Evolutionary conservation across 2,888 invertebrate species (phyloP).

Genomic region (Eucera pruinosa): DNA sequence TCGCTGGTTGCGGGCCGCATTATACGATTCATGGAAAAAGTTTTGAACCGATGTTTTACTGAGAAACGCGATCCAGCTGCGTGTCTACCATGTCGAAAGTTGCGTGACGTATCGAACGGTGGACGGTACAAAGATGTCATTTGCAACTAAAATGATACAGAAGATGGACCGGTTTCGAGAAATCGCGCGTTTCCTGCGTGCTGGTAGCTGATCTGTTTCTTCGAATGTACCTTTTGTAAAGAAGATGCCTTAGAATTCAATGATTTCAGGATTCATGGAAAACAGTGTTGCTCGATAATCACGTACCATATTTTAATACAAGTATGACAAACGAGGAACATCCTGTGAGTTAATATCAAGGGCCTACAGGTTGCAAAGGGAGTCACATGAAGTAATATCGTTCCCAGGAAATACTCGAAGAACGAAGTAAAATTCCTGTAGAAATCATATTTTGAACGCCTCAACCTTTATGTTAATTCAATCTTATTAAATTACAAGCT

Average conservation of each 20-base stretch:
- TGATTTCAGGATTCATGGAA: not conserved
- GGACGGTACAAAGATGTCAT: not conserved
- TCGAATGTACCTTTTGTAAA: not conserved
- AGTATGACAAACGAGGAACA: not conserved
- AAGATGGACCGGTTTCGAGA: constrained; percentile 5
- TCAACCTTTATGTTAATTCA: not conserved
- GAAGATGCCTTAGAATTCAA: no score
- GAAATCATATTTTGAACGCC: no score
- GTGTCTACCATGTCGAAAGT: constrained; percentile 9
- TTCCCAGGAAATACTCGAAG: not conserved
- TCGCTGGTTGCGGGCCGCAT: not conserved
- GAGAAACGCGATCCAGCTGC: constrained; percentile 4
- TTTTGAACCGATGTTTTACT: not conserved
- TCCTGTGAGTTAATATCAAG: constrained; percentile 10
- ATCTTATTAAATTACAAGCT: no score
- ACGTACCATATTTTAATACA: not conserved
- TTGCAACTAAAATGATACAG: not conserved
- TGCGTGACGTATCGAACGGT: constrained; percentile 19
- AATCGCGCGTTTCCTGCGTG: not conserved
- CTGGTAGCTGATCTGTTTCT: not conserved
- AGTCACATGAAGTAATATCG: not conserved
- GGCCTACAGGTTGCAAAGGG: not conserved
- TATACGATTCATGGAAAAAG: constrained; percentile 11
- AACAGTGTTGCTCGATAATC: not conserved
- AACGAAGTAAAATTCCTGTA: no score